These are phyloP conservation scores for Morelia viridis DNA, from an alignment of 2,797 vertebrate species.

Conservation along the genomic window DNA sequence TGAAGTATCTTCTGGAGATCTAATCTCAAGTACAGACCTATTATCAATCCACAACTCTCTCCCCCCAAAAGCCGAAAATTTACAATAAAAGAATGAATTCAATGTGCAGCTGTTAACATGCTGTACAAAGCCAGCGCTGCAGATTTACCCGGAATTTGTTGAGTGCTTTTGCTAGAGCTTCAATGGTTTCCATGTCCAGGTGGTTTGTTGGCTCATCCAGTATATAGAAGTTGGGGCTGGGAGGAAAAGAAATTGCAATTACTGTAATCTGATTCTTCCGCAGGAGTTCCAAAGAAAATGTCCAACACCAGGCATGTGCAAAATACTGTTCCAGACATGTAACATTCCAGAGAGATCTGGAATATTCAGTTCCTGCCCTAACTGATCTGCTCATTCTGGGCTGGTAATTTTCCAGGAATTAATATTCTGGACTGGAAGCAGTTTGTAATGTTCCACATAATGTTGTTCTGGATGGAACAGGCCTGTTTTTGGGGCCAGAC, in stretches of 20 bases:
- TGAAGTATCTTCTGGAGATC: not conserved
- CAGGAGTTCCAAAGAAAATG: not conserved
- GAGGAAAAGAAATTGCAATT: slow-evolving; percentile 44
- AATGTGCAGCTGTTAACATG: not conserved
- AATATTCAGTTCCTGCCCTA: too few species aligned
- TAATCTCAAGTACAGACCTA: not conserved
- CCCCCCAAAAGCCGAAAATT: not conserved
- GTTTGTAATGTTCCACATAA: too few species aligned
- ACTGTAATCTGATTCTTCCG: not conserved
- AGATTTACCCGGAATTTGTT: slow-evolving; percentile 85
- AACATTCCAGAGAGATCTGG: too few species aligned
- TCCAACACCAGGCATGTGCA: too few species aligned
- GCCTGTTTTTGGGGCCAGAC: too few species aligned
- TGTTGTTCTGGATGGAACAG: too few species aligned
- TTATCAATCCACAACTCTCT: not conserved
- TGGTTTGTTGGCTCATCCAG: slow-evolving; percentile 97
- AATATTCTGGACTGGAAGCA: too few species aligned
- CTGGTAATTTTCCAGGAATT: too few species aligned
- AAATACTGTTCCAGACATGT: too few species aligned
- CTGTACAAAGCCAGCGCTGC: too few species aligned
- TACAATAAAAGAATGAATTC: not conserved
- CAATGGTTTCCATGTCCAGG: slow-evolving; percentile 98
- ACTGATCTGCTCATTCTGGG: too few species aligned
- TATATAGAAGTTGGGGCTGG: slow-evolving; percentile 95
- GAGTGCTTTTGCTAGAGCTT: slow-evolving; percentile 89